A percentile compares a stretch with the other conserved stretches of the same genome.
phyloP scores from a whole-genome alignment of 2,797 vertebrate species.

The Spinibarbus caldwelli region DNA sequence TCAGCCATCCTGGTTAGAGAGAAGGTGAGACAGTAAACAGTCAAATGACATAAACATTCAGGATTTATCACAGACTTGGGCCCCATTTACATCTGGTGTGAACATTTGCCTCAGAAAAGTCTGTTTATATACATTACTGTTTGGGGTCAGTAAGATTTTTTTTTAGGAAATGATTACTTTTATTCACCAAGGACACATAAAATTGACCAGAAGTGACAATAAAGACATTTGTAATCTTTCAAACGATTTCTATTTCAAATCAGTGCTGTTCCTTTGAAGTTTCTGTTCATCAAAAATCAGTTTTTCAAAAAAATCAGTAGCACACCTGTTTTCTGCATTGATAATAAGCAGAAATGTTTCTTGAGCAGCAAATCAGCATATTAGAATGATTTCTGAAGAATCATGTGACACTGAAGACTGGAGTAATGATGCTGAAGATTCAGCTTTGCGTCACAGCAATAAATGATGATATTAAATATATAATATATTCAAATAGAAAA shows the following conservation, averaged over 20 bases:
- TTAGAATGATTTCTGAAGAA: not conserved
- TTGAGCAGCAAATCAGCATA: not conserved
- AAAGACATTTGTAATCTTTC: not conserved
- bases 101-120: not conserved
- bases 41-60: not conserved
- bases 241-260: not conserved
- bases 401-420: not conserved
- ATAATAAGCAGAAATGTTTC: not conserved
- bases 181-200: not conserved
- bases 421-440: not conserved
- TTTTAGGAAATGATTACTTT: not conserved
- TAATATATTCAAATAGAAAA: not conserved
- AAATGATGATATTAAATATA: too few relatives aligned
- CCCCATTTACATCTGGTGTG: not conserved
- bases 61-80: not conserved
- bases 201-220: not conserved
- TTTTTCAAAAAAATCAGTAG: not conserved
- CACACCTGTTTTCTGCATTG: not conserved
- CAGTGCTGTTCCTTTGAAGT: not conserved
- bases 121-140: not conserved
- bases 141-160: not conserved
- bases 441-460: not conserved
- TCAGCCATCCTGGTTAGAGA: conserved; percentile 97
- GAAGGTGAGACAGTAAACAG: conserved; percentile 80
- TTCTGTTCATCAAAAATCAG: not conserved